These are phyloP conservation scores for Protodeltote pygarga DNA, from an alignment of 2,888 invertebrate species.

Conservation along the genomic window DNA sequence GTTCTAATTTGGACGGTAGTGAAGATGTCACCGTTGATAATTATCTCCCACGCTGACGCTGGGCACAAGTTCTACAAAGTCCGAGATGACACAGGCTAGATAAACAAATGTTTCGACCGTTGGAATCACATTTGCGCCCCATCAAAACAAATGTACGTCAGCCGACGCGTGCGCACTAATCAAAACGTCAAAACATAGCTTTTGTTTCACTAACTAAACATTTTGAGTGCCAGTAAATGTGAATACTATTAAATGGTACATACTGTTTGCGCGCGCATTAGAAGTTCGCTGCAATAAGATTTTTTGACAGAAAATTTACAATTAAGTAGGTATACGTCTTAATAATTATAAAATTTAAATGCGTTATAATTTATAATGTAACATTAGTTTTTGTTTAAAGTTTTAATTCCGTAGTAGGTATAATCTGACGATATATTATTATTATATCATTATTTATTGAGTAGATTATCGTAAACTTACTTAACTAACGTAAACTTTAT, in stretches of 20 bases:
- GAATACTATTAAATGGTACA: constrained; percentile 14
- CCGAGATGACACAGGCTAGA: constrained; percentile 10
- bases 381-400: too few relatives aligned
- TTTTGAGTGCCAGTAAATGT: neutral
- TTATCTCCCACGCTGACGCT: constrained; percentile 25
- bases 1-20: constrained; percentile 48
- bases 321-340: too few relatives aligned
- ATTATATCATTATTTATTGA: too few relatives aligned
- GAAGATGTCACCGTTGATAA: constrained; percentile 55
- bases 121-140: constrained; percentile 11
- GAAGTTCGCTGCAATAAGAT: constrained; percentile 7
- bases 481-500: too few relatives aligned
- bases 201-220: neutral
- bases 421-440: too few relatives aligned
- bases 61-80: constrained; percentile 6
- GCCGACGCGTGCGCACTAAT: constrained; percentile 4
- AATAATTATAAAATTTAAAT: too few relatives aligned
- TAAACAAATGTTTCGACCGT: constrained; percentile 11
- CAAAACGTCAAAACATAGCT: constrained; percentile 8
- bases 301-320: constrained; percentile 1
- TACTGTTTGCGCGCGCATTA: constrained; percentile 11
- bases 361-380: too few relatives aligned
- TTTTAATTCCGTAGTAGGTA: too few relatives aligned
- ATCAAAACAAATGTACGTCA: constrained; percentile 22
- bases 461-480: too few relatives aligned